Conservation (phyloP, 53 echinoderm and acorn worm genomes). For the Antedon mediterranea region DNA sequence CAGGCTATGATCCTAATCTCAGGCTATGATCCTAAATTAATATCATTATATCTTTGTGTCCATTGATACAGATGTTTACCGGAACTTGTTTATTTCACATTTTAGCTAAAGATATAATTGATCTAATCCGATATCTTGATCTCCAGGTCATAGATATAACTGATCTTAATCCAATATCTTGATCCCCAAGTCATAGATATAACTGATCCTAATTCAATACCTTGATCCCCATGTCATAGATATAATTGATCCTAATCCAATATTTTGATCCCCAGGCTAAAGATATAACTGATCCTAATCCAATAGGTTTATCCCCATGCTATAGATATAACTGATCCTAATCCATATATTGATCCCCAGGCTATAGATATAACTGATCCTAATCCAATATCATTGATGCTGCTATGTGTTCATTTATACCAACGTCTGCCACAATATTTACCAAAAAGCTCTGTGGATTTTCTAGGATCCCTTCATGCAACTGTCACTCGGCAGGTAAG, state of each 20-base stretch:
- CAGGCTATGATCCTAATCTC: no score
- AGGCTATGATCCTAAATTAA: no score
- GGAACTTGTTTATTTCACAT: no score
- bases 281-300: no score
- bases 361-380: constrained; percentile 97
- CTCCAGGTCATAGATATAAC: constrained; percentile 88
- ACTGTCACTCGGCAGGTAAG: constrained; percentile 72
- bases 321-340: no score
- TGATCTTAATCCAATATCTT: constrained; percentile 33
- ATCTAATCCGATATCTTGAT: neutral
- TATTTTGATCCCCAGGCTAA: no score
- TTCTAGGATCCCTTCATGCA: constrained; percentile 61
- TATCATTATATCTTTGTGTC: no score
- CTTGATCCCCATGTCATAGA: no score
- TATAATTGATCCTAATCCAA: no score
- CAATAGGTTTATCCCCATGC: no score
- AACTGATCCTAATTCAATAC: constrained; percentile 92
- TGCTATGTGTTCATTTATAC: constrained; percentile 84
- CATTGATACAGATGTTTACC: no score
- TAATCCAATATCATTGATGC: constrained; percentile 72
- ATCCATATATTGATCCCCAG: constrained; percentile 19
- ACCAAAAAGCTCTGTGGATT: constrained; percentile 74
- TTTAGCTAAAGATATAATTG: no score
- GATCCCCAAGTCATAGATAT: constrained; percentile 68
- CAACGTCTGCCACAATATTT: constrained; percentile 87